Evolutionary conservation across 2,797 vertebrate species (phyloP).

Genomic region (Sarcophilus harrisii): DNA sequence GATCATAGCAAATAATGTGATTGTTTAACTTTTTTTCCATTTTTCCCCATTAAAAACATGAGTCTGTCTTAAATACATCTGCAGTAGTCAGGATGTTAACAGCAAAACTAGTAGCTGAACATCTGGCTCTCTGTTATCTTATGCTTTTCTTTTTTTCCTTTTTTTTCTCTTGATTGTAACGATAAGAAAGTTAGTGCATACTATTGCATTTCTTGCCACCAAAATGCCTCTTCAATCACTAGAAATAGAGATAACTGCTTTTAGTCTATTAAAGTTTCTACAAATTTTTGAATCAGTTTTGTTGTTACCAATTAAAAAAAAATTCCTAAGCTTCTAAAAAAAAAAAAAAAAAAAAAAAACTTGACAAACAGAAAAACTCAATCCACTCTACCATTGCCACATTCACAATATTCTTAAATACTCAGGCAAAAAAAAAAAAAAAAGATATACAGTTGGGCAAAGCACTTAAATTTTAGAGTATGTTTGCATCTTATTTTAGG

Average conservation of each 20-base stretch:
- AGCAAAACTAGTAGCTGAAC: not conserved
- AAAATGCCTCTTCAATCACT: not conserved
- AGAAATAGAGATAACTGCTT: not conserved
- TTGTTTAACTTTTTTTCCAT: not conserved
- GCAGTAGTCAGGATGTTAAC: not conserved
- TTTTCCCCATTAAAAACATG: not conserved
- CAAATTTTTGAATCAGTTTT: not conserved
- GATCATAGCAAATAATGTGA: not conserved
- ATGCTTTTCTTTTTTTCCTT: not conserved
- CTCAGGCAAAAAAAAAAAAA: not conserved
- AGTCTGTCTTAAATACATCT: not conserved
- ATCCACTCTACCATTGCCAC: not conserved
- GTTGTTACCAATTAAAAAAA: slow-evolving; percentile 8
- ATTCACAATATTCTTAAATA: slow-evolving; percentile 12
- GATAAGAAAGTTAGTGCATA: slow-evolving; percentile 16
- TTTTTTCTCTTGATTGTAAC: not conserved
- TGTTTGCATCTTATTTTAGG: slow-evolving; percentile 7
- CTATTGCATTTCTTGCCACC: not conserved
- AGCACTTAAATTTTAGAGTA: not conserved
- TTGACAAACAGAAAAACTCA: not conserved
- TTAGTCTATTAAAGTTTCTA: not conserved
- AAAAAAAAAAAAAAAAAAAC: not conserved
- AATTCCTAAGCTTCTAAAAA: slow-evolving; percentile 45
- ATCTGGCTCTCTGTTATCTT: accelerated
- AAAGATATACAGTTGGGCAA: not conserved